These are phyloP conservation scores for Nothoprocta perdicaria DNA, from an alignment of 2,113 vertebrate species.

Conservation along the genomic window DNA sequence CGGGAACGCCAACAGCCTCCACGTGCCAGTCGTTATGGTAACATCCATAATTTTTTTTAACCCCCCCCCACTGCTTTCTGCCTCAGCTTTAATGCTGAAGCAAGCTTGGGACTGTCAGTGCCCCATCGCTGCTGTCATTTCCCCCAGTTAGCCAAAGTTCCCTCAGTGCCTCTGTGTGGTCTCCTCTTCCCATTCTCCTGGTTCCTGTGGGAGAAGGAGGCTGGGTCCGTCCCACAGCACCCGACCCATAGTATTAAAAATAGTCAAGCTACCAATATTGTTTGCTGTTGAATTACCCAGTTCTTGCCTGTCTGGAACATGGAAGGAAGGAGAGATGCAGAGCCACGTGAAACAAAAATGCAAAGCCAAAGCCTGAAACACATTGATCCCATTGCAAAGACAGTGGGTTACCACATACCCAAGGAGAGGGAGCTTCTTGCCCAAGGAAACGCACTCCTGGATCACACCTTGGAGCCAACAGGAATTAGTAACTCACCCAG, in stretches of 20 bases:
- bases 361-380: neutral
- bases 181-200: neutral
- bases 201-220: neutral
- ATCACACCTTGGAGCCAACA: neutral
- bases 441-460: fast-evolving
- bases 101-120: slow-evolving; percentile 19
- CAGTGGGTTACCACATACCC: neutral
- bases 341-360: neutral
- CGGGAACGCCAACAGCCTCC: neutral
- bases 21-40: slow-evolving; percentile 49
- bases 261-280: neutral
- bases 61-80: neutral
- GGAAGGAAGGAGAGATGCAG: neutral
- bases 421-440: neutral
- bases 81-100: neutral
- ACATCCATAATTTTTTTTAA: neutral
- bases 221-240: neutral
- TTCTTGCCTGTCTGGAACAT: neutral
- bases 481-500: neutral
- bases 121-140: neutral
- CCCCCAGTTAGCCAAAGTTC: neutral
- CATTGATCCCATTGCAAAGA: fast-evolving
- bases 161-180: neutral
- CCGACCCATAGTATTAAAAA: neutral
- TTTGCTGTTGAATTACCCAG: neutral